Evolutionary conservation across 1,140 invertebrate species (phyloP), one percentile per base, ranked within the genome.

Genomic region (Bombyx mori): DNA sequence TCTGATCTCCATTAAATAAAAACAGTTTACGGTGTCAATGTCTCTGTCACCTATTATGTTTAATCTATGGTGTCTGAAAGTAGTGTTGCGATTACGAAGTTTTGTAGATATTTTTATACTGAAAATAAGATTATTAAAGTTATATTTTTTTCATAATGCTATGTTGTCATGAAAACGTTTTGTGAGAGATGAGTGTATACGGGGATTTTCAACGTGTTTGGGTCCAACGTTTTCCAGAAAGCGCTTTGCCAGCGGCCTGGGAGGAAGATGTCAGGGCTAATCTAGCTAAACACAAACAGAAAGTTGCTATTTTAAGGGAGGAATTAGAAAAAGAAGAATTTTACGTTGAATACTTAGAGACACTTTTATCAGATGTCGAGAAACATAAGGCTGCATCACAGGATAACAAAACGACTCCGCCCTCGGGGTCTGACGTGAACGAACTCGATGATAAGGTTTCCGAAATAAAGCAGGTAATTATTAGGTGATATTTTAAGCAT

Each of bases 261-360:
- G 95, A 96, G 79, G 94, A 96, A 85, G 94, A 96, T 90, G 95
- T 97, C 64, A 90, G 94, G 73, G 93, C 93, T 54, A 96, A 96
- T 88, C 90, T 97, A 62, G 90, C 93, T 66, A 95, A 95, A 88
- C 95, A 97, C 89, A 94, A 94, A 89, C 91, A 94, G 75, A 93
- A 93, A 89, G 94, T 96, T 54, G 87, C 89, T 52, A 90, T 93
- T 61, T 90, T 97, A 52, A 92, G 92, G 77, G 94, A 96, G 74
- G 95, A 96, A 84, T 86, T 97, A 43, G 94, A 96, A 73, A 95
- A 96, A 76, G 95, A 97, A 86, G 93, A 96, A 75, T 94, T 96
- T 73, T 97, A 97, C 73, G 95, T 97, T 7, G 94, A 96, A 77
- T 97, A 96, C 86, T 88, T 97, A 65, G 94, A 96, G 80, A 91